These are phyloP conservation scores for Antennarius striatus DNA, from an alignment of 2,113 vertebrate species.

Conservation along the genomic window DNA sequence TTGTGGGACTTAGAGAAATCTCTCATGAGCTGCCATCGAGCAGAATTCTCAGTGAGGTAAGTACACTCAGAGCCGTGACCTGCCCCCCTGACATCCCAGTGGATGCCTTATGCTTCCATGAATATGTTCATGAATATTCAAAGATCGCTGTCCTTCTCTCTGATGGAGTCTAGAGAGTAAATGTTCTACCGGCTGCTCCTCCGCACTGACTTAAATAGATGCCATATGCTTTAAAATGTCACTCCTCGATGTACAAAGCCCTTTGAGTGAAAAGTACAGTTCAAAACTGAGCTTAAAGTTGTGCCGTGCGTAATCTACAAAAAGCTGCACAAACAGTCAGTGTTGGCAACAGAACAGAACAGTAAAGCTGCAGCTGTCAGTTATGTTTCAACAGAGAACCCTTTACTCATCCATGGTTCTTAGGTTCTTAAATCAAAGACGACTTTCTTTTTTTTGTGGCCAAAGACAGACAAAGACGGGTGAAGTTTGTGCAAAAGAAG, in stretches of 20 bases:
- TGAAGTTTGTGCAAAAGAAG: too few species aligned
- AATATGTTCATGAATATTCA: conserved; percentile 79
- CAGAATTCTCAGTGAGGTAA: conserved; percentile 52
- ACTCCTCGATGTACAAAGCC: conserved; percentile 8
- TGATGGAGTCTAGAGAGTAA: conserved; percentile 50
- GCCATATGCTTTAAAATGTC: conserved; percentile 72
- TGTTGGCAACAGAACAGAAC: too few species aligned
- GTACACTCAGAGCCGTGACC: conserved; percentile 65
- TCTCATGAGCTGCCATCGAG: conserved; percentile 26
- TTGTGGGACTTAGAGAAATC: conserved; percentile 32
- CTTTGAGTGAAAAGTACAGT: too few species aligned
- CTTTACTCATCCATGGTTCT: too few species aligned
- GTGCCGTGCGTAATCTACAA: too few species aligned
- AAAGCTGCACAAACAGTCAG: too few species aligned
- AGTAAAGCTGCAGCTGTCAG: too few species aligned
- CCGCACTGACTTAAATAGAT: conserved; percentile 50
- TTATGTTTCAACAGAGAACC: too few species aligned
- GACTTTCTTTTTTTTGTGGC: too few species aligned
- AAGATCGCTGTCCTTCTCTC: conserved; percentile 47
- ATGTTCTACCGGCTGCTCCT: conserved; percentile 66
- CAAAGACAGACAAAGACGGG: too few species aligned
- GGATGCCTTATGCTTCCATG: conserved; percentile 70
- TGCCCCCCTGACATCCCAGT: conserved; percentile 56
- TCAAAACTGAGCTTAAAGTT: too few species aligned
- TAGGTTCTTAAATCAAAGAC: too few species aligned